Conservation (phyloP, 2,113 vertebrate species). For the Brachyhypopomus gauderio region DNA sequence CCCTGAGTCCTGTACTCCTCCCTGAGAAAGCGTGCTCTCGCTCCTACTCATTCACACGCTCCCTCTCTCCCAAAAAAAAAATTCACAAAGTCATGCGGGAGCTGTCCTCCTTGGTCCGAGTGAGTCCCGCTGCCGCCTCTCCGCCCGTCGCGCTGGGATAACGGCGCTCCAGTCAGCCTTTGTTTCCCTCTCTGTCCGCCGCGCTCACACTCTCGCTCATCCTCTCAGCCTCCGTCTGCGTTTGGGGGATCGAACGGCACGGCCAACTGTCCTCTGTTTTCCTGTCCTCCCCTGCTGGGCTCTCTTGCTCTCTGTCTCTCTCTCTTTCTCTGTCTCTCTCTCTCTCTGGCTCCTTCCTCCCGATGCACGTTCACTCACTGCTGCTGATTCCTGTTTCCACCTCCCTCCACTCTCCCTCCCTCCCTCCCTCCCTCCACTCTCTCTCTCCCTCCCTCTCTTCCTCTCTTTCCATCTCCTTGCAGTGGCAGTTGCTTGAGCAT, state of each 20-base stretch:
- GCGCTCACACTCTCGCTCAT: conserved; percentile 49
- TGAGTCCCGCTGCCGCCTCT: conserved; percentile 63
- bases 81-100: conserved; percentile 75
- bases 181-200: conserved; percentile 55
- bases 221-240: conserved; percentile 52
- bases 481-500: conserved; percentile 68
- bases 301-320: conserved; percentile 39
- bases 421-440: conserved; percentile 42
- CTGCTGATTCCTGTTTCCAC: conserved; percentile 57
- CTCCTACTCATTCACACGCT: conserved; percentile 19
- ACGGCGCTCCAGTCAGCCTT: conserved; percentile 41
- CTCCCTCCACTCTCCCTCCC: conserved; percentile 66
- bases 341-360: conserved; percentile 51
- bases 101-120: conserved; percentile 34
- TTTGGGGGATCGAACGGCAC: conserved; percentile 44
- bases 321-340: conserved; percentile 31
- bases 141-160: conserved; percentile 46
- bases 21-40: too few relatives aligned
- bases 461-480: conserved; percentile 61
- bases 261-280: conserved; percentile 56
- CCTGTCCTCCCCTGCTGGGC: conserved; percentile 49
- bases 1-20: too few relatives aligned
- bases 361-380: conserved; percentile 47
- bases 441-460: conserved; percentile 22
- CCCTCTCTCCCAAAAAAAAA: conserved; percentile 56